Conservation (phyloP, 1,140 invertebrate genomes). For the Tetragnatha versicolor region DNA sequence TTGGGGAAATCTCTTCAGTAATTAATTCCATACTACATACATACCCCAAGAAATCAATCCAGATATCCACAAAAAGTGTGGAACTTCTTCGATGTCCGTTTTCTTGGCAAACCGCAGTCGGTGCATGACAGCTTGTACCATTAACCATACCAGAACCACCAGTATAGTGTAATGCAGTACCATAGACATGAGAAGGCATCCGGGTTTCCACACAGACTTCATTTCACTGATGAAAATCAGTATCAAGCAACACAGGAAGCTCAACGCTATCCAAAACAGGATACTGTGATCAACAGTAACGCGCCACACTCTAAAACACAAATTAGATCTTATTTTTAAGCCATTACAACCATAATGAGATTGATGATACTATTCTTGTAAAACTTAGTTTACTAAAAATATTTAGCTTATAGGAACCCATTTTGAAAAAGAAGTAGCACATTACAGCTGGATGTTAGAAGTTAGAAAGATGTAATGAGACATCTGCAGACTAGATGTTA, state of each 20-base stretch:
- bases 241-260: slow-evolving; percentile 16
- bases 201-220: neutral
- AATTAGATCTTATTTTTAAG: too few relatives aligned
- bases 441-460: too few relatives aligned
- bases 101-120: slow-evolving; percentile 35
- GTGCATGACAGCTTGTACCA: slow-evolving; percentile 21
- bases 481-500: too few relatives aligned
- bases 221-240: slow-evolving; percentile 24
- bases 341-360: too few relatives aligned
- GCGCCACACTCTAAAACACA: slow-evolving; percentile 21
- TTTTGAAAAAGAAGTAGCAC: too few relatives aligned
- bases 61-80: slow-evolving; percentile 10
- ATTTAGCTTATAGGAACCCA: too few relatives aligned
- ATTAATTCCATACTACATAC: too few relatives aligned
- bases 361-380: too few relatives aligned
- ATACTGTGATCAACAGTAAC: slow-evolving; percentile 23
- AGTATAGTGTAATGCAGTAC: slow-evolving; percentile 14
- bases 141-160: neutral
- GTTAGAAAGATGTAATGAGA: too few relatives aligned
- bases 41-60: slow-evolving; percentile 10
- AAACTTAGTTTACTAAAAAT: too few relatives aligned
- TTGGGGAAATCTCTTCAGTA: too few relatives aligned
- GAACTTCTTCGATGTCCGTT: slow-evolving; percentile 27
- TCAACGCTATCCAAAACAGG: slow-evolving; percentile 24
- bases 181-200: slow-evolving; percentile 6